Evolutionary conservation across 2,797 vertebrate genomes (phyloP).

Genomic region (Toxotes lorentzi): DNA sequence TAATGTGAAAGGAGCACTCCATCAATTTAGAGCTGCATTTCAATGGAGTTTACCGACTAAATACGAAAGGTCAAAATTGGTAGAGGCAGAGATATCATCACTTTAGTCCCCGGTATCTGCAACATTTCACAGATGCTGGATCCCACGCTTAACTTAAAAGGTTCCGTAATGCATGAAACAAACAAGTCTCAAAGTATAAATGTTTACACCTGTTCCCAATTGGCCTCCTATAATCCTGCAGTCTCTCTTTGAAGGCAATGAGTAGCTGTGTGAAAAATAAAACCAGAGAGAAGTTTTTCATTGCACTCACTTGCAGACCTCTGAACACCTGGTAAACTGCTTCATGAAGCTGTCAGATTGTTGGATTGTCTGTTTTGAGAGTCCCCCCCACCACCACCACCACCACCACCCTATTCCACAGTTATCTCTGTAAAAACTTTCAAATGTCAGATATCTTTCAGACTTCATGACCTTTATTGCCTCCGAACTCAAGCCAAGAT

Average conservation of each 20-base stretch:
- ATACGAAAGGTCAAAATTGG: constrained; percentile 7
- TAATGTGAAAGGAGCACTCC: constrained; percentile 19
- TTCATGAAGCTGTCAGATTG: not conserved
- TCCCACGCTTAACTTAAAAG: no score
- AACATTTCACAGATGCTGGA: not conserved
- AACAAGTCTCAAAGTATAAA: not conserved
- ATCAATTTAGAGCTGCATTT: not conserved
- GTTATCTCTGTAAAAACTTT: not conserved
- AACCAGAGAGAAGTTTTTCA: not conserved
- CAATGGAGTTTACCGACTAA: not conserved
- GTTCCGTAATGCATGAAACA: not conserved
- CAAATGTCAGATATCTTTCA: not conserved
- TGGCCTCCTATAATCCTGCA: no score
- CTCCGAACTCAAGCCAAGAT: not conserved
- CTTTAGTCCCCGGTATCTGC: not conserved
- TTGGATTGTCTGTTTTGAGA: not conserved
- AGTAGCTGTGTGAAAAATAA: not conserved
- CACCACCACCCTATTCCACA: no score
- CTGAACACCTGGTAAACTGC: not conserved
- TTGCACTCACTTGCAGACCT: no score
- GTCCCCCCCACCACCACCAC: no score
- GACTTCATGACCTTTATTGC: not conserved
- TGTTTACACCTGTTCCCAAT: not conserved
- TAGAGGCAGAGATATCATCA: not conserved
- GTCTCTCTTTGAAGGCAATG: not conserved